Base-by-base conservation (phyloP, 2,113 vertebrate species). In the Trematocara nigrifrons region DNA sequence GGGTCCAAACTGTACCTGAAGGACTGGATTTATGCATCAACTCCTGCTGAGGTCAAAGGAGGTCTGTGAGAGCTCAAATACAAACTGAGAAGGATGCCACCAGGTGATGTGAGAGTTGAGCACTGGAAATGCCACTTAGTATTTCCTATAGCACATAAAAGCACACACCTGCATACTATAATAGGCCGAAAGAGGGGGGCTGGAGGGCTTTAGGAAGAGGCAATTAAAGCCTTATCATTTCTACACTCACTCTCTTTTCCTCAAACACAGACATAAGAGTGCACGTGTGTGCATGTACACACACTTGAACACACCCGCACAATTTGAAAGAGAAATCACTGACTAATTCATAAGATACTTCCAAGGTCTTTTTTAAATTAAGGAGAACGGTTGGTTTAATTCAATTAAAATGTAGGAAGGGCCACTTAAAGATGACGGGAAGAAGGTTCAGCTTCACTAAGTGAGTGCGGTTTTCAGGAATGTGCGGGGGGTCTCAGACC, bases 191-290 rank as follows among this genome's bases (percentile, higher is more conserved):
- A 61, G 77, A 86, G 83, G 71, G 54, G 81, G 83, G 82, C 82
- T 84, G 85, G 47, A 81, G 90, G 88, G 86, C 77, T 91, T 88
- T 85, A 91, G 82, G 87, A 92, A 92, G 88, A 94, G 80, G 91
- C 90, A 95, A 95, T 95, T 93, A 94, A 91, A 92, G 92, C 90
- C 93, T 94, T 93, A 94, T 95, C 93, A 89, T 89, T 92, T 86
- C 83, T 59, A 76, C 82, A 82, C 87, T 91, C 86, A 10, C 83
- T 87, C 85, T 89, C 86, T 79, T 85, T 88, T 87, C 87, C 83
- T 90, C 89, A 87, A 86, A 86, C 90, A 91, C 85, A 89, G 51
- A 78, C 84, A 87, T 84, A 31, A 11, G 40, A 69, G 80, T 53
- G 79, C 22, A 82, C 81, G 84, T 61, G 78, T 78, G 66, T 10